Evolutionary conservation across 2,888 invertebrate genomes (phyloP).

Genomic region (Limnephilus auricula): DNA sequence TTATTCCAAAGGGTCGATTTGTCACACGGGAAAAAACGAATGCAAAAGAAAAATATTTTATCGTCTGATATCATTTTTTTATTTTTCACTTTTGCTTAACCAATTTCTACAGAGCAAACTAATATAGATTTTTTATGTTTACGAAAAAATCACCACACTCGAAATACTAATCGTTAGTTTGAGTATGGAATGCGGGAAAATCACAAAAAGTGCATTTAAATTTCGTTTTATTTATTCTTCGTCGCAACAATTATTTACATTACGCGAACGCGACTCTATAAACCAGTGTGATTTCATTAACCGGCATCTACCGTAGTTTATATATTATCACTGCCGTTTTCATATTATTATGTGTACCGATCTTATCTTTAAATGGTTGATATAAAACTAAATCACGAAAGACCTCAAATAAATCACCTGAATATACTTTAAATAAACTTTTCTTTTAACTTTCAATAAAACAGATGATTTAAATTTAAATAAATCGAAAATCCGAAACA

Average conservation of each 20-base stretch:
- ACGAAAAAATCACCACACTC: not conserved
- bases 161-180: not conserved
- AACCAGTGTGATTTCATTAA: not conserved
- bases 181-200: not conserved
- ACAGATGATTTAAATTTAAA: not conserved
- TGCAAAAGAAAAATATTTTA: too few species aligned
- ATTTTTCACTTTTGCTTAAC: too few species aligned
- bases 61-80: too few species aligned
- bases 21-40: too few species aligned
- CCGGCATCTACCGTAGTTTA: not conserved
- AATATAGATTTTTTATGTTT: not conserved
- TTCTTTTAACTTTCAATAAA: not conserved
- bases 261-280: not conserved
- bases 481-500: too few species aligned
- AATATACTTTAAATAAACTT: too few species aligned
- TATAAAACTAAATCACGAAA: too few species aligned
- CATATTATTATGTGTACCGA: not conserved
- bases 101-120: too few species aligned
- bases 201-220: not conserved
- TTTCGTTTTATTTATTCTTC: not conserved
- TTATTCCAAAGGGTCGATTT: too few species aligned
- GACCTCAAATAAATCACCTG: too few species aligned
- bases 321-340: not conserved
- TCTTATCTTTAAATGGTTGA: not conserved
- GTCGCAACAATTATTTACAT: not conserved